phyloP scores from a whole-genome alignment of 92 coral and sea anemone species.

The Bergia sp. region DNA sequence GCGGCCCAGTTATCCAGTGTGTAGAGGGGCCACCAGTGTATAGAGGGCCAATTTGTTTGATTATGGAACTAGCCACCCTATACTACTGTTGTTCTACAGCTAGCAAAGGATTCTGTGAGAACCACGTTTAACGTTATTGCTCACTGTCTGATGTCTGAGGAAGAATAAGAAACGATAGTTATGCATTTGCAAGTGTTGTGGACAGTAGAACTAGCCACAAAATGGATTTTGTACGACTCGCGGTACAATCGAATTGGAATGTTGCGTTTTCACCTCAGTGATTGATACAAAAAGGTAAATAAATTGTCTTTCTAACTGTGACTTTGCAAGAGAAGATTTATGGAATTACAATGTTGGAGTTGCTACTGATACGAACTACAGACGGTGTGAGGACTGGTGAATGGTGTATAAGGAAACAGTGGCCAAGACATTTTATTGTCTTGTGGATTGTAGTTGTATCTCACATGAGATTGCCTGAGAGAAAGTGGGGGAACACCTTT shows the following conservation, averaged over 20 bases:
- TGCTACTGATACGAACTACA: not conserved
- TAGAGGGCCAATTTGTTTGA: too few relatives aligned
- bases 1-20: constrained; percentile 79
- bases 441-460: too few relatives aligned
- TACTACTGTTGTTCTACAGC: not conserved
- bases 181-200: not conserved
- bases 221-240: not conserved
- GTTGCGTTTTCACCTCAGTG: not conserved
- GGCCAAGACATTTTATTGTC: not conserved
- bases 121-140: too few relatives aligned
- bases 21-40: constrained; percentile 11
- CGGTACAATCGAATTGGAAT: not conserved
- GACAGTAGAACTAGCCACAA: not conserved
- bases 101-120: not conserved
- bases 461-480: not conserved
- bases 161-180: not conserved
- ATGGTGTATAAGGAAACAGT: not conserved
- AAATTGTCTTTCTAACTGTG: not conserved
- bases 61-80: too few relatives aligned
- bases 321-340: not conserved
- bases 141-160: not conserved
- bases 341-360: not conserved
- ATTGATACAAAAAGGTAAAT: not conserved
- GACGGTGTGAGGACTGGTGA: not conserved
- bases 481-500: not conserved